Base-by-base conservation (phyloP, 2,888 invertebrate genomes). In the Spilarctia lutea region DNA sequence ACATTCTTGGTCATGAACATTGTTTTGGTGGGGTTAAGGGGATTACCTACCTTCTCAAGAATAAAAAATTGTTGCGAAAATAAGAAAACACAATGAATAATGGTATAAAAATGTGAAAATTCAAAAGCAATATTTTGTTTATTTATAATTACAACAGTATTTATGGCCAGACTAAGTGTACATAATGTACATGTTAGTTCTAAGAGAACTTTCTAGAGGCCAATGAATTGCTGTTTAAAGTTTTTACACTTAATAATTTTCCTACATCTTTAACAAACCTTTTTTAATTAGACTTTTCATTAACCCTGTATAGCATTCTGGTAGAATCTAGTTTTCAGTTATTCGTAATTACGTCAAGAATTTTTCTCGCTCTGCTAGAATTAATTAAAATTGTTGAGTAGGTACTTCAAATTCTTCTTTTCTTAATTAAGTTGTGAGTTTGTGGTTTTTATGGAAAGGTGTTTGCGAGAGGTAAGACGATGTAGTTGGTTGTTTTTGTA, bases 371-470 rank as follows among this genome's bases (percentile, higher is more conserved):
- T 27, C 39, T 74, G 45, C 52, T 33, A 63, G 71, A 75, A 76
- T 72, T 81, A 81, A 85, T 83, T 84, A 84, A 82, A 84, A 85
- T 83, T 85, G 81, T 81, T 79, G 78, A 68, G 67, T 45, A 45
- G 20, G 30, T 45, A 45, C 45, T 68, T 68, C 16, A 30, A 45
- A 68, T 20, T 39, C 30, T 68, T 45, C 16, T 30, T 30, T 68
- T 27, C 27, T 45, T 67, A 68, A 68, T 68, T 68, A 68, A 68
- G 18, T 68, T 18, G 30, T 20, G 45, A 68, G 67, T 16, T 65
- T 33, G 33, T 24, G 30, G 45, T 65, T 77, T 72, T 77, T 18
- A 72, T 68, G 60, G 13, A 30, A 30, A 63, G 27, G 30, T 63
- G 3, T 63, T 63, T 63, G 27, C 13, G 16, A 30, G 60, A 63